phyloP scores from a whole-genome alignment of 2,113 vertebrate species.

The Cettia cetti region DNA sequence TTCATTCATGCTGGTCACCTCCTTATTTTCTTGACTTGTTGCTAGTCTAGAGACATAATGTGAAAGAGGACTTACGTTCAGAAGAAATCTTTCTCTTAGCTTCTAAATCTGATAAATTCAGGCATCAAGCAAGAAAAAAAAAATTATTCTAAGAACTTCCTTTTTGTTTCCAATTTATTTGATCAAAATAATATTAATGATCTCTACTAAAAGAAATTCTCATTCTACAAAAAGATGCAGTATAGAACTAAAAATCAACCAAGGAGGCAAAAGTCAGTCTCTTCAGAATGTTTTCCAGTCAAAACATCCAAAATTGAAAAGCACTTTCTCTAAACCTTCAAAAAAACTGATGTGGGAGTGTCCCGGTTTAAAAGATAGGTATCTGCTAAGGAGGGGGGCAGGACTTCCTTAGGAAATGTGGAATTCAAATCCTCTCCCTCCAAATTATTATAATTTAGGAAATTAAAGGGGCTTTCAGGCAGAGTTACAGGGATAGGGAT shows the following conservation, averaged over 20 bases:
- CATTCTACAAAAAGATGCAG: not conserved
- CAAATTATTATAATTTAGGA: too few relatives aligned
- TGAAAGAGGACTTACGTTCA: not conserved
- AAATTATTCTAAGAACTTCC: not conserved
- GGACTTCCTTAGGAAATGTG: too few relatives aligned
- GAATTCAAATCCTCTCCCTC: too few relatives aligned
- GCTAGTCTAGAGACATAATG: not conserved
- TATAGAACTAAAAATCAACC: not conserved
- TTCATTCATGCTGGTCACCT: not conserved
- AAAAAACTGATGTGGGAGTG: not conserved
- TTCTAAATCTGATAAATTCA: not conserved
- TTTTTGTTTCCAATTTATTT: not conserved
- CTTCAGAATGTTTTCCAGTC: not conserved
- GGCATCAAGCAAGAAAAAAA: not conserved
- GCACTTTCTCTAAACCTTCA: not conserved
- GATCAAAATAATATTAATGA: not conserved
- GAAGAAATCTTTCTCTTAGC: not conserved
- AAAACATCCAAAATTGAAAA: not conserved
- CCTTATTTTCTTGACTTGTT: not conserved
- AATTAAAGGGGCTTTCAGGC: too few relatives aligned
- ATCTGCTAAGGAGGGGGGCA: too few relatives aligned
- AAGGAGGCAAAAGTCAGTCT: not conserved
- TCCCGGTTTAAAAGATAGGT: too few relatives aligned
- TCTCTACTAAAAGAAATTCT: not conserved
- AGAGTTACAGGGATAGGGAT: too few relatives aligned